Base-by-base conservation (phyloP, 2,113 vertebrate genomes). In the Choloepus hoffmanni region DNA sequence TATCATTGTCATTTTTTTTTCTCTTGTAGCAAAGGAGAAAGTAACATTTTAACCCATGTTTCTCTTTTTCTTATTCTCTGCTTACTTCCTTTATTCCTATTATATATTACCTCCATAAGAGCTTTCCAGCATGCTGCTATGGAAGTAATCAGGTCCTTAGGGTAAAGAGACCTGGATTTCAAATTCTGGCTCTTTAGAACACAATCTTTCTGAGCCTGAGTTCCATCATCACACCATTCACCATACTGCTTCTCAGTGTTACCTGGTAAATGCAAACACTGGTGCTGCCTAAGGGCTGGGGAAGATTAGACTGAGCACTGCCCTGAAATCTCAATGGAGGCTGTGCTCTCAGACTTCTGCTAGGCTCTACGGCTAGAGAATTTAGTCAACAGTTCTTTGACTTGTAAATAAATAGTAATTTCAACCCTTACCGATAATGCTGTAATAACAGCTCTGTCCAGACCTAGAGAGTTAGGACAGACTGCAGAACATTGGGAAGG, bases 341-440 rank as follows among this genome's bases (percentile, higher is more conserved):
- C 26, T 89, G 13, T 53, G 28, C 13, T 21, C 63, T 53, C 23
- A 28, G 55, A 67, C 18, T 67, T 48, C 67, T 87, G 36, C 33
- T 79, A 74, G 36, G 36, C 45, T 92, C 28, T 65, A 36, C 30
- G 40, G 85, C 13, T 63, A 92, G 3, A 85, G 14, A 45, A 79
- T 91, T 93, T 62, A 70, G 58, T 95, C 90, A 93, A 48, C 12
- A 70, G 55, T 74, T 92, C 58, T 63, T 43, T 58, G 91, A 92
- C 55, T 90, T 70, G 30, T 55, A 88, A 94, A 70, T 36, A 94
- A 90, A 53, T 33, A 85, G 4, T 89, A 53, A 87, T 84, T 79
- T 95, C 85, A 95, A 36, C 30, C 83, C 16, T 18, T 76, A 40
- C 12, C 36, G 5, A 50, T 65, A 81, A 95, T 53, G 48, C 11